Evolutionary conservation across 2,888 invertebrate genomes (phyloP), one percentile per base, ranked within the genome.

Genomic region (Volucella bombylans): DNA sequence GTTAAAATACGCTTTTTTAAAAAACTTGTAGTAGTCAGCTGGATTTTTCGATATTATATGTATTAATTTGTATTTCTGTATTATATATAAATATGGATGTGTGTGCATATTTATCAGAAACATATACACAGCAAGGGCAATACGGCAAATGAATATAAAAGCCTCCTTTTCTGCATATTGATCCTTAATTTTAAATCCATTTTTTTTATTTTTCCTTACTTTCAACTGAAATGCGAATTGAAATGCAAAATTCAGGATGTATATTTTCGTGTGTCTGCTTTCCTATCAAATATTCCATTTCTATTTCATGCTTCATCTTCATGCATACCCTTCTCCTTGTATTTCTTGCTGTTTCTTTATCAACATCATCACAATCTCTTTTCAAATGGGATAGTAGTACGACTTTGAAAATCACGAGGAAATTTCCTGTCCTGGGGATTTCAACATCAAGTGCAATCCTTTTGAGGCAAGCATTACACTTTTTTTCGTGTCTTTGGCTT

Each of bases 351-450:
- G 43, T 69, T 79, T 73, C 73, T 73, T 62, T 80, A 67, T 80
- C 72, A 74, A 74, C 65, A 65, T 59, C 65, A 69, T 69, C 68
- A 68, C 67, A 77, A 62, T 77, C 68, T 77, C 62, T 38, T 67
- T 67, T 57, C 74, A 67, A 74, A 74, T 86, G 88, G 90, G 86
- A 72, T 89, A 96, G 94, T 98, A 97, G 97, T 97, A 94, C 90
- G 96, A 97, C 90, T 93, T 94, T 89, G 97, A 98, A 90, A 93
- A 93, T 11, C 97, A 97, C 0, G 98, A 98, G 91, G 93, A 94
- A 0, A 90, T 92, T 12, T 92, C 93, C 0, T 94, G 95, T 88
- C 98, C 98, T 0, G 93, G 94, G 88, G 93, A 93, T 2, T 97
- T 96, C 90, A 94, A 94, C n/a, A 92, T 93, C 4, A 93, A 90